Percentiles rank a stretch among this genome's conserved stretches.
phyloP scores from a whole-genome alignment of 1,140 invertebrate species.

The Tetragonula clypearis region DNA sequence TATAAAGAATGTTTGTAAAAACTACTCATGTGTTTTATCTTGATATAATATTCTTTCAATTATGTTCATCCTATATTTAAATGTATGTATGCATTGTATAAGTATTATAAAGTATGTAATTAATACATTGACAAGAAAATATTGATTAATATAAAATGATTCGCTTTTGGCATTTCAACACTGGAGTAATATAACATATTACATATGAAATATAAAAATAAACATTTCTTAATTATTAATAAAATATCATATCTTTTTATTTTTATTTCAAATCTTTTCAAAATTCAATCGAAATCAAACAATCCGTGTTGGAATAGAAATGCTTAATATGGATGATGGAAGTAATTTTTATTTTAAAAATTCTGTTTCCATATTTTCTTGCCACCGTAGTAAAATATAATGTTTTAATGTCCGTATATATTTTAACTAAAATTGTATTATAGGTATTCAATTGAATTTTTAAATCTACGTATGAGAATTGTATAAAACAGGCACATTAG shows the following conservation, averaged over 20 bases:
- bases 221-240: constrained; percentile 9
- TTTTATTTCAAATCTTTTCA: neutral
- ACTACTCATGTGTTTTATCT: constrained; percentile 17
- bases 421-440: constrained; percentile 38
- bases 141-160: constrained; percentile 27
- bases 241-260: neutral
- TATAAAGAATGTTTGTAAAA: constrained; percentile 33
- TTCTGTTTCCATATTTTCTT: constrained; percentile 40
- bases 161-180: constrained; percentile 28
- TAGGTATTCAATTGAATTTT: constrained; percentile 21
- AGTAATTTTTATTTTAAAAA: neutral
- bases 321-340: neutral
- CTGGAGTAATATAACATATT: neutral
- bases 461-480: constrained; percentile 51
- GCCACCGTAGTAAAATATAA: constrained; percentile 18
- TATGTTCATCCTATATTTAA: constrained; percentile 15
- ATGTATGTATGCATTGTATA: constrained; percentile 39
- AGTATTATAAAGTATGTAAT: constrained; percentile 23
- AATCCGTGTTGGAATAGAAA: neutral
- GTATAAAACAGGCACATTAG: constrained; percentile 61
- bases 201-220: constrained; percentile 27
- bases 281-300: neutral
- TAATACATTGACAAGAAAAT: constrained; percentile 49
- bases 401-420: neutral
- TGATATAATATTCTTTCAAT: constrained; percentile 20